Conservation (phyloP, 2,888 invertebrate genomes). For the Stenoptilia bipunctidactyla region DNA sequence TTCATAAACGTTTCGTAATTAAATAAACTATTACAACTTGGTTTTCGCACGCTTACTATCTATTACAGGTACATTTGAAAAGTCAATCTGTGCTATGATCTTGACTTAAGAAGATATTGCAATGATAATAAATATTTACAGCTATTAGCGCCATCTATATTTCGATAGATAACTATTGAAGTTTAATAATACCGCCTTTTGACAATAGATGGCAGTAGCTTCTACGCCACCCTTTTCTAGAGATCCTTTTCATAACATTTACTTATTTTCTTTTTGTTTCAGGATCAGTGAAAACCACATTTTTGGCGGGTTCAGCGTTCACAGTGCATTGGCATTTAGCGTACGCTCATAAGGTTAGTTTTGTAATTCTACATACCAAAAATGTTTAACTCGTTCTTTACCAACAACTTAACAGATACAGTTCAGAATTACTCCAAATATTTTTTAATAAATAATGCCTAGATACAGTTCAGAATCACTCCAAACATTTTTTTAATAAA, state of each 20-base stretch:
- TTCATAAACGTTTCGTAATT: not conserved
- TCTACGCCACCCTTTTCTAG: not conserved
- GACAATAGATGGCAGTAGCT: slow-evolving; percentile 25
- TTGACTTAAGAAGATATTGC: too few relatives aligned
- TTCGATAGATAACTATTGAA: slow-evolving; percentile 17
- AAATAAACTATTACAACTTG: not conserved
- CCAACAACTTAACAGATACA: too few relatives aligned
- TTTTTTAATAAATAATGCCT: too few relatives aligned
- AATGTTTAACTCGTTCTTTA: too few relatives aligned
- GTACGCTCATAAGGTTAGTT: slow-evolving; percentile 83
- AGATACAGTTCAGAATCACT: too few relatives aligned
- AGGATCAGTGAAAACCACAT: slow-evolving; percentile 84
- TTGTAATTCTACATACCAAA: too few relatives aligned
- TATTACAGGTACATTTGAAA: too few relatives aligned
- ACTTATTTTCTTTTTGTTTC: slow-evolving; percentile 28
- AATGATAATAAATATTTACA: too few relatives aligned
- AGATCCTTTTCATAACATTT: not conserved
- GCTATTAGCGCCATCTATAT: slow-evolving; percentile 35
- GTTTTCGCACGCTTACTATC: slow-evolving; percentile 17
- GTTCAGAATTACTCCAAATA: too few relatives aligned
- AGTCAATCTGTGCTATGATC: too few relatives aligned
- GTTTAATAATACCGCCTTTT: slow-evolving; percentile 17
- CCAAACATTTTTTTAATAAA: too few relatives aligned
- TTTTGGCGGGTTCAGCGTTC: slow-evolving; percentile 85
- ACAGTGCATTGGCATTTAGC: slow-evolving; percentile 95